phyloP scores from a whole-genome alignment of 2,888 invertebrate species.

The Oegoconia quadripuncta region DNA sequence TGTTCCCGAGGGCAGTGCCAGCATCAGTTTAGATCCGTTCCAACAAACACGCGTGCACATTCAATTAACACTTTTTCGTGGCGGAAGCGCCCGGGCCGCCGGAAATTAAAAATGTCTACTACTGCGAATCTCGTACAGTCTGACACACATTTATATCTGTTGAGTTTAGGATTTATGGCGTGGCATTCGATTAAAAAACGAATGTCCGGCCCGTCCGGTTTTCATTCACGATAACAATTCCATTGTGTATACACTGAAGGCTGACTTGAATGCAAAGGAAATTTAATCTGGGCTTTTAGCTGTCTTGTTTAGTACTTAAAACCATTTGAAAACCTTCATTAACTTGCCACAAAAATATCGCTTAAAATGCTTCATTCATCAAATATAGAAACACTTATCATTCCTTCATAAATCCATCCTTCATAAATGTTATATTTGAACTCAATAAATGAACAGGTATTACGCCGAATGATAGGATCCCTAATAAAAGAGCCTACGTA shows the following conservation, averaged over 20 bases:
- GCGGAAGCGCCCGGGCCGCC: constrained; percentile 57
- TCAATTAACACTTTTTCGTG: constrained; percentile 71
- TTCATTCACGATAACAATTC: constrained; percentile 7
- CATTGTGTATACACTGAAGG: constrained; percentile 1
- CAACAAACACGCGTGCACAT: constrained; percentile 43
- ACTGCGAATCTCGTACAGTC: constrained; percentile 11
- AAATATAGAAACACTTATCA: too few relatives aligned
- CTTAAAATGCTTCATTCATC: too few relatives aligned
- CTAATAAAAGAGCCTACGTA: constrained; percentile 28
- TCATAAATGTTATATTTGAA: too few relatives aligned
- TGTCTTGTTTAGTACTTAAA: not conserved
- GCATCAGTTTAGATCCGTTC: constrained; percentile 23
- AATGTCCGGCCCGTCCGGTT: constrained; percentile 10
- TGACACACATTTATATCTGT: constrained; percentile 14
- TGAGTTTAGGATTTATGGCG: constrained; percentile 20
- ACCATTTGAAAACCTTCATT: not conserved
- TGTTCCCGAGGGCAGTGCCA: constrained; percentile 7
- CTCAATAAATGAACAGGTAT: constrained; percentile 20
- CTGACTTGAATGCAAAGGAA: not conserved
- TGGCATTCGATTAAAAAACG: constrained; percentile 14
- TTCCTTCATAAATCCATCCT: too few relatives aligned
- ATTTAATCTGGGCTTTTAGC: too few relatives aligned
- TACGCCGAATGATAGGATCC: constrained; percentile 28
- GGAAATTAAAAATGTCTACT: constrained; percentile 72
- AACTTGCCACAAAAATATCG: too few relatives aligned